These are phyloP conservation scores for Neoniphon sammara DNA, from an alignment of 2,797 vertebrate genomes.

Conservation along the genomic window DNA sequence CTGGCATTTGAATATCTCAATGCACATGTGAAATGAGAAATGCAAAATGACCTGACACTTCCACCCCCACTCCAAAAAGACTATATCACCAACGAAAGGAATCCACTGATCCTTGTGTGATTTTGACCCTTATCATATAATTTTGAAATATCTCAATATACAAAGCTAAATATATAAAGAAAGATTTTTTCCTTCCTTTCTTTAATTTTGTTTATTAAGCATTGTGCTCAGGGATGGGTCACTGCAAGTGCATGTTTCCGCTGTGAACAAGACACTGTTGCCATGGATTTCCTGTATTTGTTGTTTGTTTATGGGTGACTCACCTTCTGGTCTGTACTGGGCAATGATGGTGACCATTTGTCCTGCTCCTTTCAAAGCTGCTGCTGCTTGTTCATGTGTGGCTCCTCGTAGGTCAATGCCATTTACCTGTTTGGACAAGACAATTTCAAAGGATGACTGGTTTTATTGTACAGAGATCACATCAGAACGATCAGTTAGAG, in stretches of 20 bases:
- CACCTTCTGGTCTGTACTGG: constrained; percentile 97
- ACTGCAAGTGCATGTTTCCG: background rate
- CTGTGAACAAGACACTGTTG: background rate
- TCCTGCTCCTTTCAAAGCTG: constrained; percentile 94
- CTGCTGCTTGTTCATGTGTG: constrained; percentile 96
- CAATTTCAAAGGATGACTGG: background rate
- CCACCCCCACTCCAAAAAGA: background rate
- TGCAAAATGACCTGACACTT: background rate
- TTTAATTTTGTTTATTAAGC: background rate
- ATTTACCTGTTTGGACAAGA: constrained; percentile 86
- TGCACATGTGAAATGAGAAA: no score
- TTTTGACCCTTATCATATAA: no score
- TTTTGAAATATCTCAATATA: no score
- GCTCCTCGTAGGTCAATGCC: constrained; percentile 94
- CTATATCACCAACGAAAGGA: no score
- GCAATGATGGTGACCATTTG: constrained; percentile 96
- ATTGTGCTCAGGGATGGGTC: background rate
- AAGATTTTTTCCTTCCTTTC: no score
- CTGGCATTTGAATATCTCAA: background rate
- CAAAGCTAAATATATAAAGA: no score
- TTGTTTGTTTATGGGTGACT: constrained; percentile 65
- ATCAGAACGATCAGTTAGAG: background rate
- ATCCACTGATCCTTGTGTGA: no score
- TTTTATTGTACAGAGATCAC: background rate
- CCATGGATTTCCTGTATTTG: background rate